A percentile compares a stretch with the other conserved stretches of the same genome.
phyloP scores from a whole-genome alignment of 2,797 vertebrate species.

The Rhinogobio ventralis region DNA sequence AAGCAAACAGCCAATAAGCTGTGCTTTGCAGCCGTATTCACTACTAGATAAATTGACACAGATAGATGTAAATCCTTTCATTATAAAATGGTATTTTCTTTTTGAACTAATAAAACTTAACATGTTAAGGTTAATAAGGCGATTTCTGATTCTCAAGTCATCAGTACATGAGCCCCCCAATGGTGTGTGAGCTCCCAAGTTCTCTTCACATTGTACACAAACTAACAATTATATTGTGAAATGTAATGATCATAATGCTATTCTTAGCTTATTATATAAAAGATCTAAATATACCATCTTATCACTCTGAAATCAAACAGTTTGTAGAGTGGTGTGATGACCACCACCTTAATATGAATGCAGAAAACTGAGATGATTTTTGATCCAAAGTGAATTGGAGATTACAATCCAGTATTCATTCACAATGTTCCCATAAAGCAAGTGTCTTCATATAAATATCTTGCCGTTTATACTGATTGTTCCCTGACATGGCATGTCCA shows the following conservation, averaged over 20 bases:
- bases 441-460: not conserved
- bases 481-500: not conserved
- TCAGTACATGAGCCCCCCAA: too few species aligned
- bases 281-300: too few species aligned
- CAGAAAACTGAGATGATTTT: conserved; percentile 5
- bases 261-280: too few species aligned
- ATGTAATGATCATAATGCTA: too few species aligned
- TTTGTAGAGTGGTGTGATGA: conserved; percentile 11
- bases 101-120: not conserved
- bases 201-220: too few species aligned
- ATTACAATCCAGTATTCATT: not conserved
- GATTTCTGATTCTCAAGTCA: not conserved
- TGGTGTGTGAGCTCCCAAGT: too few species aligned
- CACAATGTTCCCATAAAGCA: not conserved
- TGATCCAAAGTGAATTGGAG: not conserved
- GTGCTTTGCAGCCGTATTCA: too few species aligned
- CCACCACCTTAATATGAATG: conserved; percentile 1
- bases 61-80: not conserved
- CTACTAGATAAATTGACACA: too few species aligned
- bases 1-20: too few species aligned
- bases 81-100: not conserved
- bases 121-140: not conserved
- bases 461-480: not conserved
- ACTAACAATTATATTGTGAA: too few species aligned
- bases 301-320: not conserved